Evolutionary conservation across 1,140 invertebrate genomes (phyloP), one percentile per base, ranked within the genome.

Genomic region (Scaptomyza hsui): DNA sequence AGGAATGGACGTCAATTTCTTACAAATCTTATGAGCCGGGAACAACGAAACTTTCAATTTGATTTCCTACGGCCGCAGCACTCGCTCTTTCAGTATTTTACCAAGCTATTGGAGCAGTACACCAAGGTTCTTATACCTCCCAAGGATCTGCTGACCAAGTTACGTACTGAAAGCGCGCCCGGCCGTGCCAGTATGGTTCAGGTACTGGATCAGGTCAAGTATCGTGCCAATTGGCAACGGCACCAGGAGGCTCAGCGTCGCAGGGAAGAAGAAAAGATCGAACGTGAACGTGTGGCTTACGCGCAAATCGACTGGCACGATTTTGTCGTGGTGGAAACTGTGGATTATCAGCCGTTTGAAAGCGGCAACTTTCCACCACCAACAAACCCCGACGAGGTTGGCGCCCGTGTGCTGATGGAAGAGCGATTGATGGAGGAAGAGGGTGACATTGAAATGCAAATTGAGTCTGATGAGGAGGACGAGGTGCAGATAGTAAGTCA

Each of bases 241-340:
- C 97, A 99, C 92, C 97, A 99, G 91, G 97, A 98, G 83, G 95
- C 96, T 12, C 97, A 99, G 86, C 95, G 95, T 53, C 94, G 97
- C 1, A 96, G 96, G 68, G 98, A 99, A 91, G 98, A 99, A 91
- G 98, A 99, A 81, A 97, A 97, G 82, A 93, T 97, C 13, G 99
- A 99, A 92, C 94, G 96, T 37, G 99, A 99, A 92, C 94, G 98
- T 92, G 95, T 99, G 29, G 98, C 98, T 0, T 99, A 99, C 91
- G 97, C 98, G 2, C 97, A 98, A 85, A 99, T 99, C 75, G 99
- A 99, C 91, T 99, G 99, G 99, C 99, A 99, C 91, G 98, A 99
- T 92, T 99, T 99, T 93, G 98, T 99, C 1, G 98, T 99, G 0
- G 99, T 99, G 0, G 99, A 99, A 92, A 99, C 98, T 0, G 98